phyloP scores from a whole-genome alignment of 1,140 invertebrate genomes.

The Euborellia annulipes region DNA sequence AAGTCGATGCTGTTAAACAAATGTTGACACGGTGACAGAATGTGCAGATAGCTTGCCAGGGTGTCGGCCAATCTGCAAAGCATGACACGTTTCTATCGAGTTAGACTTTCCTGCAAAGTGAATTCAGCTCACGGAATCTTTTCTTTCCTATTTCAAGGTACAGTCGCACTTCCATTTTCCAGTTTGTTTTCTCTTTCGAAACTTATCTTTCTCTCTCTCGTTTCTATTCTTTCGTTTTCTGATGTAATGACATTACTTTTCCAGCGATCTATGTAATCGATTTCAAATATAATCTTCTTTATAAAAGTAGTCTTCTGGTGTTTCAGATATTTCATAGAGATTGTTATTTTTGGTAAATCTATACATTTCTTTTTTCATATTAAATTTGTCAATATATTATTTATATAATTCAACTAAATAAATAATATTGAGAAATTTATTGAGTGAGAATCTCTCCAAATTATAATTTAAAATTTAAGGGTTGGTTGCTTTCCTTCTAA shows the following conservation, averaged over 20 bases:
- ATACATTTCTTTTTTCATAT: no score
- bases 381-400: no score
- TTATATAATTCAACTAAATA: no score
- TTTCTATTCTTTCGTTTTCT: constrained; percentile 6
- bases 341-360: no score
- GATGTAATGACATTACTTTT: constrained; percentile 26
- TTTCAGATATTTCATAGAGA: no score
- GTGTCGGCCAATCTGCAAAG: constrained; percentile 17
- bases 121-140: constrained; percentile 22
- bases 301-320: not conserved
- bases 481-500: no score
- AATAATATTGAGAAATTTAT: no score
- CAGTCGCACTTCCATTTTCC: constrained; percentile 21
- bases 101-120: constrained; percentile 17
- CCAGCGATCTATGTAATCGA: constrained; percentile 20
- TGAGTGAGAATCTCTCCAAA: no score
- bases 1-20: not conserved
- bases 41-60: not conserved
- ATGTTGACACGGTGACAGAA: constrained; percentile 5
- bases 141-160: no score
- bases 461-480: no score
- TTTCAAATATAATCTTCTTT: constrained; percentile 8
- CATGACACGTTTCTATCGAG: constrained; percentile 20
- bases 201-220: constrained; percentile 24
- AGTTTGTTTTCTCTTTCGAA: constrained; percentile 20